These are phyloP conservation scores for Folsomia manolachei DNA, from an alignment of 2,888 invertebrate genomes.

Conservation along the genomic window DNA sequence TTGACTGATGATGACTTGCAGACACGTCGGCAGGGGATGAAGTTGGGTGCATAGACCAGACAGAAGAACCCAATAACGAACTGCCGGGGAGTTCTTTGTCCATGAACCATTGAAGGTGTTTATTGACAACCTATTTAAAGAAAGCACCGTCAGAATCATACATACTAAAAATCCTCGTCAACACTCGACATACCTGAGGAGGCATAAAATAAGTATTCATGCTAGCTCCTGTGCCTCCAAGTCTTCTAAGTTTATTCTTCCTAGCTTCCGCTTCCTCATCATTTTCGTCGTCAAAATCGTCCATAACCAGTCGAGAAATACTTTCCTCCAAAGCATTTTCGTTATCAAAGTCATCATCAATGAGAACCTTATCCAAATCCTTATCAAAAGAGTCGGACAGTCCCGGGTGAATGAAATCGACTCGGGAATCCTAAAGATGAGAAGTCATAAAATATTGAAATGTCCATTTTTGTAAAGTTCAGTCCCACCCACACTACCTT, in stretches of 20 bases:
- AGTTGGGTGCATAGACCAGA: slow-evolving; percentile 50
- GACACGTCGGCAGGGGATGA: slow-evolving; percentile 20
- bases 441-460: too few relatives aligned
- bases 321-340: slow-evolving; percentile 52
- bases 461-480: too few relatives aligned
- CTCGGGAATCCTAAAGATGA: neutral
- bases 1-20: neutral
- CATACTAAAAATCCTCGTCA: too few relatives aligned
- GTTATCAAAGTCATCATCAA: slow-evolving; percentile 45
- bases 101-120: slow-evolving; percentile 47
- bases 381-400: neutral
- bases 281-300: slow-evolving; percentile 52
- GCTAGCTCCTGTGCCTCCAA: slow-evolving; percentile 36
- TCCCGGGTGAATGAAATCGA: too few relatives aligned
- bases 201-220: slow-evolving; percentile 47
- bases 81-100: slow-evolving; percentile 48
- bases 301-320: slow-evolving; percentile 53
- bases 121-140: slow-evolving; percentile 47
- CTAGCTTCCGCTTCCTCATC: slow-evolving; percentile 41
- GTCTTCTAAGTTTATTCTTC: slow-evolving; percentile 40
- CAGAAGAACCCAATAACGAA: slow-evolving; percentile 48
- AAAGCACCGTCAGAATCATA: too few relatives aligned
- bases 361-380: slow-evolving; percentile 5
- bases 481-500: neutral
- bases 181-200: slow-evolving; percentile 44